Evolutionary conservation across 2,888 invertebrate species (phyloP).

Genomic region (Allolobophora icterica): DNA sequence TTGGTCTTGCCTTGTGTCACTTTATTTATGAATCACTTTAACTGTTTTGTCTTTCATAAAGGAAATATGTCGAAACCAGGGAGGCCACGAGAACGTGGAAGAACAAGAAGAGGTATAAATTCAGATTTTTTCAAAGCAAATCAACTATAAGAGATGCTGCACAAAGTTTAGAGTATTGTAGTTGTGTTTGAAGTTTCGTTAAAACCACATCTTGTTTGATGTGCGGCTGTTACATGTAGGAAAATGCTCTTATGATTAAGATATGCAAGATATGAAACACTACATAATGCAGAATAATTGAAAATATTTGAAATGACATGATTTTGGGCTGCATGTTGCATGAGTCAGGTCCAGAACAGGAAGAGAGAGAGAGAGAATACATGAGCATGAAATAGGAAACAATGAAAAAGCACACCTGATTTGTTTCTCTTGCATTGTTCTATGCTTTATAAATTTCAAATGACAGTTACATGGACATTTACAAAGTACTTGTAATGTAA

Average conservation of each 20-base stretch:
- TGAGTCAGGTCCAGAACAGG: not conserved
- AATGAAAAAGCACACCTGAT: no score
- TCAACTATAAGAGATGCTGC: not conserved
- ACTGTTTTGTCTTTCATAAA: not conserved
- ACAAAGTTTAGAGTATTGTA: not conserved
- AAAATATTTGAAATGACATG: not conserved
- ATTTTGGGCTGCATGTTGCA: not conserved
- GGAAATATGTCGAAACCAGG: not conserved
- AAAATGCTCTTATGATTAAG: not conserved
- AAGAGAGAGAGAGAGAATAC: no score
- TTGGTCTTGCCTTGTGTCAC: no score
- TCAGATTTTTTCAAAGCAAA: not conserved
- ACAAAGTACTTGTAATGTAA: not conserved
- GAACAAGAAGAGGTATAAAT: slow-evolving; percentile 8
- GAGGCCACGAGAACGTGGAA: not conserved
- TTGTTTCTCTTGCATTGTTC: no score
- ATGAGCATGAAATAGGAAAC: no score
- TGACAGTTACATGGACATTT: not conserved
- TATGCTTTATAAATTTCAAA: no score
- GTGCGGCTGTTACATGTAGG: not conserved
- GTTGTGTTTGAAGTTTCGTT: not conserved
- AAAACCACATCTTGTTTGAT: not conserved
- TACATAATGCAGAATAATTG: not conserved
- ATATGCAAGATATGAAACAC: not conserved
- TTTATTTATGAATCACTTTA: no score